Base-by-base conservation (phyloP, 2,113 vertebrate genomes). In the Heterotilapia buettikoferi region DNA sequence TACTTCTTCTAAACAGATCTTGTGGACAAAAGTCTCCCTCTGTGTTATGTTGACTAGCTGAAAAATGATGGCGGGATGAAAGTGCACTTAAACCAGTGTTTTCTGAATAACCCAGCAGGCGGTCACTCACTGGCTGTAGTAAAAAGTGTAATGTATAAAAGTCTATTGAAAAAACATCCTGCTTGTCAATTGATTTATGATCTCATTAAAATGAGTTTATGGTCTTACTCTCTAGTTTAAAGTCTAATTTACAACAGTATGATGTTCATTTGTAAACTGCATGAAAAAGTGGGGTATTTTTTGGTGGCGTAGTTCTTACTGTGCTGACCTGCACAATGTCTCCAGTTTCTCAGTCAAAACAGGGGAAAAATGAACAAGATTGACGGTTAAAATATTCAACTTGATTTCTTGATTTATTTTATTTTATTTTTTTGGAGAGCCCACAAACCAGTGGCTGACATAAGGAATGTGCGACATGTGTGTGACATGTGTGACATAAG, bases 121-220 rank as follows among this genome's bases (percentile, higher is more conserved):
- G 5, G 14, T 45, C 21, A 26, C 40, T 47, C 21, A 4, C 21
- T 73, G 68, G 40, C 14, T 29, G 40, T 16, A 29, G 21, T 68
- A 21, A 40, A 68, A 9, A 9, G 19, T 47, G 40, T 45, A 10
- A 73, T 1, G 14, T 47, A 73, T 47, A 73, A 29, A 47, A 9
- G 38, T 73, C 68, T 18, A 24, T 45, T 36, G 0, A 2, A 0
- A 43, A 40, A 43, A 38, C 21, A 11, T 0, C 21, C 40, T 26
- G 68, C 68, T 2, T 73, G 21, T 73, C 0, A 26, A 24, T 45
- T 73, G 68, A 73, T 73, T 45, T 26, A 73, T 5, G 68, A 45
- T 40, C 40, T 73, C 13, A 73, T 26, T 26, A 24, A 52, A 52
- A 52, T 52, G 47, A 52, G 47, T 19, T 52, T 52, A 19, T 18